Evolutionary conservation across 2,888 invertebrate species (phyloP).

Genomic region (Aspidiotus rigidus): DNA sequence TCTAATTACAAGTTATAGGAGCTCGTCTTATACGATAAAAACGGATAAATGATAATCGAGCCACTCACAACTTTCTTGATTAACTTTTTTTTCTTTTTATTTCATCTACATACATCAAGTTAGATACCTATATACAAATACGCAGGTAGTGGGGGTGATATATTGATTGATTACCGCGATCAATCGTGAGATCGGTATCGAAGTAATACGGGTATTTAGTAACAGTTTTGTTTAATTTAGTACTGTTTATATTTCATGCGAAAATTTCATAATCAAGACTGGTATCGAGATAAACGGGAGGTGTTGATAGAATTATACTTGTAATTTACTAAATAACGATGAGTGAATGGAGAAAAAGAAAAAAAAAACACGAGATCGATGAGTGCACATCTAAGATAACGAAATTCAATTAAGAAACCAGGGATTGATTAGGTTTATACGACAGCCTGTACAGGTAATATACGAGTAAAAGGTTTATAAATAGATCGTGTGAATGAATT

Average conservation of each 20-base stretch:
- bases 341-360: background rate
- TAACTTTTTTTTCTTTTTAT: background rate
- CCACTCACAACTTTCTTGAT: background rate
- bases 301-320: background rate
- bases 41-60: background rate
- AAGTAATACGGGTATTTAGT: background rate
- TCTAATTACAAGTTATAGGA: background rate
- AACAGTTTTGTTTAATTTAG: background rate
- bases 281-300: constrained; percentile 4
- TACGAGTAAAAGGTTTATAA: no score
- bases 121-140: no score
- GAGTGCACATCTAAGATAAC: background rate
- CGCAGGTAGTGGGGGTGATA: background rate
- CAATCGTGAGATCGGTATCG: constrained; percentile 2
- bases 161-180: background rate
- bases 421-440: no score
- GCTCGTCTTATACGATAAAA: background rate
- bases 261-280: background rate
- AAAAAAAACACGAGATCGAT: background rate
- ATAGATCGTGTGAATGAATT: no score
- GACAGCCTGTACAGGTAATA: no score
- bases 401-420: background rate
- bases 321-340: background rate
- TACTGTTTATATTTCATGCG: background rate
- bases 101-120: background rate